These are phyloP conservation scores for Pantala flavescens DNA, from an alignment of 1,140 invertebrate genomes.

Conservation along the genomic window DNA sequence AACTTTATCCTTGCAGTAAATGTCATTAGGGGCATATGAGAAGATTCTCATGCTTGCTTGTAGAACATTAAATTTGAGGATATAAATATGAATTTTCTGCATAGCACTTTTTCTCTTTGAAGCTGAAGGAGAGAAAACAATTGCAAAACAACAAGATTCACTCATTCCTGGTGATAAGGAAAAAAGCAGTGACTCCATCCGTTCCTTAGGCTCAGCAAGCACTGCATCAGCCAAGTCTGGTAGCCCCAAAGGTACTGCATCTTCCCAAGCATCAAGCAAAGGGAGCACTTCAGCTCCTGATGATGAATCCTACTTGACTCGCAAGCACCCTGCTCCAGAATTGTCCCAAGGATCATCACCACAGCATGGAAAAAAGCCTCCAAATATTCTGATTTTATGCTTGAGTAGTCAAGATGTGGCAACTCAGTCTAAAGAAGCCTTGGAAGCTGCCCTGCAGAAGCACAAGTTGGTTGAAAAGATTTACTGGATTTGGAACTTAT, in stretches of 20 bases:
- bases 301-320: background rate
- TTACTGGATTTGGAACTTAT: too few species aligned
- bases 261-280: conserved; percentile 14
- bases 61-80: too few species aligned
- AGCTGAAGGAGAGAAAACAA: background rate
- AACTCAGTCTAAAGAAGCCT: conserved; percentile 55
- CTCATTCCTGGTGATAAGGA: conserved; percentile 14
- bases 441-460: conserved; percentile 54
- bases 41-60: too few species aligned
- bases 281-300: background rate
- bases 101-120: background rate
- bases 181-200: conserved; percentile 24
- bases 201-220: conserved; percentile 24
- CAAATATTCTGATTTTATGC: conserved; percentile 69
- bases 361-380: conserved; percentile 43
- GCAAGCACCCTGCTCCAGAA: background rate
- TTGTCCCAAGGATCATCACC: background rate
- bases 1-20: too few species aligned
- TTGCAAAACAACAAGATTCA: conserved; percentile 12
- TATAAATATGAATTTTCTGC: background rate
- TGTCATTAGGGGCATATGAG: too few species aligned
- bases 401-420: conserved; percentile 58
- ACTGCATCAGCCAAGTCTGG: conserved; percentile 20
- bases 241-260: conserved; percentile 11
- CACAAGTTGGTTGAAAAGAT: conserved; percentile 46